Evolutionary conservation across 2,888 invertebrate species (phyloP), one percentile per base, ranked within the genome.

Genomic region (Xiphydria camelus): DNA sequence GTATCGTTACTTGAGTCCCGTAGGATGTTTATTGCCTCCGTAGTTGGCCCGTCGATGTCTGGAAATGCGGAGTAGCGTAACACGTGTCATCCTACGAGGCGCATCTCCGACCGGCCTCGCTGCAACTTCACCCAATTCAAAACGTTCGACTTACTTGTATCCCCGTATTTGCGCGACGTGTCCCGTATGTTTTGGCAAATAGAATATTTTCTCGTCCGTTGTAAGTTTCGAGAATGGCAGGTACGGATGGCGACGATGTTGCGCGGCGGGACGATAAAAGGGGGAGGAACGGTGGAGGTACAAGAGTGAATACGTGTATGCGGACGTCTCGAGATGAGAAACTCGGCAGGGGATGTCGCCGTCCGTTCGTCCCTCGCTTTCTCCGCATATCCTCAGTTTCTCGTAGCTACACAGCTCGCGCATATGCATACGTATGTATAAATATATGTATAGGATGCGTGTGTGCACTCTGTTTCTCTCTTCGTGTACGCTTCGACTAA

Each of bases 121-220:
- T 32, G 37, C 41, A 34, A 22, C 21, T 45, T 45, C 47, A 23
- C 34, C 34, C 17, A 20, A 35, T 37, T 21, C n/a, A 9, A 26
- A 40, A 22, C 21, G 22, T 40, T 21, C 10, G 5, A 14, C 20
- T n/a, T 34, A 41, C 21, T 20, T 39, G 18, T 17, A 17, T 15
- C 14, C 25, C 26, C 23, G 23, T 32, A 23, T 19, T 3, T 10
- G 6, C 4, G 4, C 5, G n/a, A n/a, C 23, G 9, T 12, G 23
- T 5, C 49, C 51, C 47, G 45, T 50, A 40, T 52, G 55, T 63
- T 61, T 59, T 50, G 45, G 46, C 54, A 55, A 57, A 66, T 59
- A 55, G 55, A 66, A 64, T 59, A 66, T 59, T 61, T 61, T 55
- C 52, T 53, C 44, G 52, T 57, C 52, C 44, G 47, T 38, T 23